A percentile compares a stretch with the other conserved stretches of the same genome.
Conservation (phyloP, 2,888 invertebrate species). For the Aspidiotus destructor region DNA sequence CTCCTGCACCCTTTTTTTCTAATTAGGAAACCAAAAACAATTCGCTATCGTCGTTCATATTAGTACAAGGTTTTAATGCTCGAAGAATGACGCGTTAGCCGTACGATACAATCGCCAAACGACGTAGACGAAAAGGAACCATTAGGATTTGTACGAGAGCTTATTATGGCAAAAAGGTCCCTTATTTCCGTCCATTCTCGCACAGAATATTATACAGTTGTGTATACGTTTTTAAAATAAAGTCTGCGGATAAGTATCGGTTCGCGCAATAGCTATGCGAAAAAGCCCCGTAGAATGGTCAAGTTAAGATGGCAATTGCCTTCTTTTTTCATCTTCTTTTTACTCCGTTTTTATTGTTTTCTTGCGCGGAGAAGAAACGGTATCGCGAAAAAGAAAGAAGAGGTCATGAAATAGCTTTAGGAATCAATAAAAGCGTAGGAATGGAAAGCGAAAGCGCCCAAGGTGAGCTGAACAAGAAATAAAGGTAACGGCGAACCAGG, state of each 20-base stretch:
- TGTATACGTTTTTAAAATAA: conserved; percentile 27
- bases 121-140: conserved; percentile 1
- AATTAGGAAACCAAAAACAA: not conserved
- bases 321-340: conserved; percentile 15
- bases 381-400: conserved; percentile 6
- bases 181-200: conserved; percentile 3
- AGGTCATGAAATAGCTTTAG: conserved; percentile 22
- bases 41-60: not conserved
- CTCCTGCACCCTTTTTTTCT: not conserved
- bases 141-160: conserved; percentile 25
- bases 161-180: conserved; percentile 18
- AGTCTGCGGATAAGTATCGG: conserved; percentile 28
- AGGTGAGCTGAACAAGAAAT: conserved; percentile 35
- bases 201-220: not conserved
- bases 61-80: not conserved
- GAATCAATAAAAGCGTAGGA: conserved; percentile 23
- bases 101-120: not conserved
- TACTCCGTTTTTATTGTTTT: conserved; percentile 24
- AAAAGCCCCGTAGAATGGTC: conserved; percentile 25
- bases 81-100: not conserved
- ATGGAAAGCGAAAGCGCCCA: conserved; percentile 35
- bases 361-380: not conserved
- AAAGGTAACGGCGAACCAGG: conserved; percentile 33
- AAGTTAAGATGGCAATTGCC: conserved; percentile 23
- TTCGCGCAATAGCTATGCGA: conserved; percentile 12